Conservation (phyloP, 64 coral and sea anemone genomes). For the Acropora yongei region DNA sequence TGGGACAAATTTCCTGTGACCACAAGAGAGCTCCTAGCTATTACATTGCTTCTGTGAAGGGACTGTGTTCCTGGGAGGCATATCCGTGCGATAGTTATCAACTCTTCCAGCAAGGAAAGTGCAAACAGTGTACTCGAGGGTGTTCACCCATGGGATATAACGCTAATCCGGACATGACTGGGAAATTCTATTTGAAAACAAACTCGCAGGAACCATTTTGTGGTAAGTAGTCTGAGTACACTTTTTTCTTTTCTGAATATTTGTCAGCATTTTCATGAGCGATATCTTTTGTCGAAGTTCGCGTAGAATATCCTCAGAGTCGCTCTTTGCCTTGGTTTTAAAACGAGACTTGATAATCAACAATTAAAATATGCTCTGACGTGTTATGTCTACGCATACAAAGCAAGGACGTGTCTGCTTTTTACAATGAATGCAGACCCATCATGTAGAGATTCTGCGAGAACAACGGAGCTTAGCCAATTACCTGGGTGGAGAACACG, state of each 20-base stretch:
- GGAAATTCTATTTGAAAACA: conserved; percentile 53
- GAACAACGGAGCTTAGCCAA: too few relatives aligned
- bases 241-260: not conserved
- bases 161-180: conserved; percentile 5
- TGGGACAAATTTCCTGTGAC: not conserved
- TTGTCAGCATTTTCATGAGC: too few relatives aligned
- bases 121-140: not conserved
- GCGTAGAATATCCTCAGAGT: too few relatives aligned
- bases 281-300: too few relatives aligned
- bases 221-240: not conserved
- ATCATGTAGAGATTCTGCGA: too few relatives aligned
- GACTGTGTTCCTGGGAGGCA: conserved; percentile 42
- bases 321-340: too few relatives aligned
- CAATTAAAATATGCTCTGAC: too few relatives aligned
- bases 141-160: conserved; percentile 49
- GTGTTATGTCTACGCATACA: too few relatives aligned
- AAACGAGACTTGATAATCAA: too few relatives aligned
- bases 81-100: conserved; percentile 26
- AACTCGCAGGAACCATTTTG: conserved; percentile 26
- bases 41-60: conserved; percentile 22
- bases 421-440: too few relatives aligned
- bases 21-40: conserved; percentile 38
- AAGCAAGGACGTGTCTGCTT: too few relatives aligned
- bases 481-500: too few relatives aligned
- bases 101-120: conserved; percentile 33